Evolutionary conservation across 1,140 invertebrate genomes (phyloP).

Genomic region (Drosophila bifasciata): DNA sequence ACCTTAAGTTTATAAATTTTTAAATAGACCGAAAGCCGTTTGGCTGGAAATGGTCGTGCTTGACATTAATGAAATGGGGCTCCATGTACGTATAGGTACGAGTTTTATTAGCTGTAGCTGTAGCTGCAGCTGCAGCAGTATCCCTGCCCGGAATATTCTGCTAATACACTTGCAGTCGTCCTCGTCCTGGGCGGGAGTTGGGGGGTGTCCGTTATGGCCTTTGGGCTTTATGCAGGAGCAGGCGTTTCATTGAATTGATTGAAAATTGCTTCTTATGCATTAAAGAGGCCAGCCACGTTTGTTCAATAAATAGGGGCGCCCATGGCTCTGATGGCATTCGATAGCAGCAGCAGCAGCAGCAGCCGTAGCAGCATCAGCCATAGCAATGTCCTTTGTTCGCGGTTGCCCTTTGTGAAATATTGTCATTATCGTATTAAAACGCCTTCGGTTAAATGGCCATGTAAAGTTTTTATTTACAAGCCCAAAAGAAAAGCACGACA

Average conservation of each 20-base stretch:
- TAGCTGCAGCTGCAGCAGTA: background rate
- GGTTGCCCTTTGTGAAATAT: conserved; percentile 53
- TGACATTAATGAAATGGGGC: conserved; percentile 5
- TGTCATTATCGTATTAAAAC: conserved; percentile 61
- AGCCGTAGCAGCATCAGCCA: background rate
- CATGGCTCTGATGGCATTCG: background rate
- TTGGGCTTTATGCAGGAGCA: too few relatives aligned
- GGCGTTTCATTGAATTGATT: conserved; percentile 1
- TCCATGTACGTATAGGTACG: background rate
- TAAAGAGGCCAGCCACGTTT: too few relatives aligned
- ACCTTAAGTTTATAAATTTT: conserved; percentile 28
- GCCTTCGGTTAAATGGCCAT: conserved; percentile 59
- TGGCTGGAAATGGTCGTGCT: background rate
- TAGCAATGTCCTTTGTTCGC: conserved; percentile 9
- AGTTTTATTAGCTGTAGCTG: background rate
- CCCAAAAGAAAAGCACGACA: conserved; percentile 17
- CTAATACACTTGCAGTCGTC: background rate
- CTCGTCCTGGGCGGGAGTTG: background rate
- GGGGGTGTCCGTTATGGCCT: too few relatives aligned
- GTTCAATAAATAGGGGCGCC: too few relatives aligned
- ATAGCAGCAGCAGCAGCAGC: background rate
- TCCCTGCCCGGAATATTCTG: background rate
- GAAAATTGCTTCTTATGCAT: background rate
- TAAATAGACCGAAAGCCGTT: conserved; percentile 10
- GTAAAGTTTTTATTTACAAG: conserved; percentile 58